Conservation (phyloP, 2,113 vertebrate species). For the Craseonycteris thonglongyai region DNA sequence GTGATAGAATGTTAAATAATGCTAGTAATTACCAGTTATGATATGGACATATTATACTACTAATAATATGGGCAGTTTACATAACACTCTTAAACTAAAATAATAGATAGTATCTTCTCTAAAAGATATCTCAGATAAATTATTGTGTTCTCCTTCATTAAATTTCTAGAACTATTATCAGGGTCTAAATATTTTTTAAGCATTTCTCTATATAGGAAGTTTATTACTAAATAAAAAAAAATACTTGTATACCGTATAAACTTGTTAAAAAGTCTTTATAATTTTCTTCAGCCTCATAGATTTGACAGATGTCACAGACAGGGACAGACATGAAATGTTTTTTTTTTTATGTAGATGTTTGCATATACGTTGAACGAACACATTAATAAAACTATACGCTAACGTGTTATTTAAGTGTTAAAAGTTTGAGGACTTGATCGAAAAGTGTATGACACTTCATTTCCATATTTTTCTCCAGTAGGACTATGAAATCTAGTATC, state of each 20-base stretch:
- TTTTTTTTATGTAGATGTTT: background rate
- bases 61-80: background rate
- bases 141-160: background rate
- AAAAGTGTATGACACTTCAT: background rate
- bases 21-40: background rate
- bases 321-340: background rate
- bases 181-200: background rate
- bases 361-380: background rate
- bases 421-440: background rate
- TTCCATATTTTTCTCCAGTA: background rate
- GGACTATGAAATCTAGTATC: background rate
- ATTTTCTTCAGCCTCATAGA: background rate
- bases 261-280: background rate
- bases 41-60: background rate
- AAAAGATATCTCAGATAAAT: background rate
- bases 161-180: background rate
- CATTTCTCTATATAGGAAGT: background rate
- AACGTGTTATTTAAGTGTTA: background rate
- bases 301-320: background rate
- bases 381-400: background rate
- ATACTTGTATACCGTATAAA: background rate
- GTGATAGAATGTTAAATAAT: background rate
- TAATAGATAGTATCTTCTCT: background rate
- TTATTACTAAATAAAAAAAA: background rate
- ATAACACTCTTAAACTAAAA: background rate